Base-by-base conservation (phyloP, 2,888 invertebrate species). In the Reticulitermes lucifugus region DNA sequence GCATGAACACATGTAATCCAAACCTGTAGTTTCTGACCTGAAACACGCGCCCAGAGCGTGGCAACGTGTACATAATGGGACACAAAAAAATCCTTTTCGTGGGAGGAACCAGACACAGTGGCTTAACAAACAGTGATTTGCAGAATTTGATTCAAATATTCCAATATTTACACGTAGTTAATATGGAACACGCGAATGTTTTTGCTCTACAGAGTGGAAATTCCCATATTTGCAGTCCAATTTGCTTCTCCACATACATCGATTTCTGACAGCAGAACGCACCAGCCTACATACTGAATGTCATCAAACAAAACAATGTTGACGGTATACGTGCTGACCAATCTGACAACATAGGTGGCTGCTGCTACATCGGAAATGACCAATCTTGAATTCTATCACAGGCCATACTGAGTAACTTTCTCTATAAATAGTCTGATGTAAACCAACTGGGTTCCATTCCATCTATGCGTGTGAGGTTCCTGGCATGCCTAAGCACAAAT, bases 291-390 rank as follows among this genome's bases (percentile, higher is more conserved):
- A 65, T 25, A 65, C 6, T 77, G 77, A 77, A 77, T 22, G 46
- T 46, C 46, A 35, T 46, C n/a, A 46, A 77, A 77, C 77, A 77
- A 73, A 73, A 35, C 73, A 41, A 29, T 73, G 35, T 73, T 73
- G 73, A 73, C 41, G 0, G 29, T 65, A 41, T 41, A 41, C 14
- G 21, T 70, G 70, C 12, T 14, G 41, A 41, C 21, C 73, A 41
- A n/a, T n/a, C 4, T 65, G 9, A 65, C 65, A 65, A 65, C n/a
- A 65, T 25, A 65, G 55, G 55, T 55, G 55, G 55, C 18, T 18
- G 55, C 55, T 18, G 55, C 12, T 55, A 18, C 9, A 65, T 6
- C 65, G 65, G 65, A 65, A 65, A 65, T 65, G 65, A 25, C n/a
- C 65, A 65, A 65, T 65, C 65, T 65, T 65, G n/a, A n/a, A 65